These are phyloP conservation scores for Drosophila simulans DNA, from an alignment of 1,140 invertebrate species.

Conservation along the genomic window DNA sequence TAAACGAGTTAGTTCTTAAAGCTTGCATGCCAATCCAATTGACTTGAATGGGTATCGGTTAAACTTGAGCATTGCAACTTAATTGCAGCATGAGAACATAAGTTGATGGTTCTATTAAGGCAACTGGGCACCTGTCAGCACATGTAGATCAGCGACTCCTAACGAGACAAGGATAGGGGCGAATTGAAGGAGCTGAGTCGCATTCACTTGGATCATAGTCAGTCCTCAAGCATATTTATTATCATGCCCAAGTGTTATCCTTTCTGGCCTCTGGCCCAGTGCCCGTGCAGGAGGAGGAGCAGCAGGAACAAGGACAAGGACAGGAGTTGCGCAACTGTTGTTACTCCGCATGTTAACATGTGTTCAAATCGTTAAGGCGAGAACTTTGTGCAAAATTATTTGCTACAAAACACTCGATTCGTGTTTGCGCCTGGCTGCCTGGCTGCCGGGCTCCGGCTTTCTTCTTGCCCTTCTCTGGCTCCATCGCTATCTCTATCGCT, in stretches of 20 bases:
- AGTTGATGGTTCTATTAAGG: too few species aligned
- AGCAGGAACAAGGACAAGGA: constrained; percentile 16
- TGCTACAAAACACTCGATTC: constrained; percentile 79
- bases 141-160: background rate
- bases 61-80: too few species aligned
- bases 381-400: constrained; percentile 83
- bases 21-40: too few species aligned
- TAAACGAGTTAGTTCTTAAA: too few species aligned
- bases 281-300: constrained; percentile 1
- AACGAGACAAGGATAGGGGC: background rate
- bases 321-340: constrained; percentile 61
- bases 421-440: constrained; percentile 71
- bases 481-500: constrained; percentile 2
- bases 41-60: too few species aligned
- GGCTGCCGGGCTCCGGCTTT: background rate
- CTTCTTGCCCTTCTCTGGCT: background rate
- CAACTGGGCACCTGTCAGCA: too few species aligned
- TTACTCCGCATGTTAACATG: constrained; percentile 79
- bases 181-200: constrained; percentile 1
- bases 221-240: constrained; percentile 68
- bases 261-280: constrained; percentile 39
- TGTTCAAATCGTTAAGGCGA: constrained; percentile 82
- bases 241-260: constrained; percentile 79
- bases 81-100: too few species aligned
- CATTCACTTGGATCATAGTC: constrained; percentile 9